These are phyloP conservation scores for Trichoplax adhaerens DNA, from an alignment of 37 sponge, comb jelly and placozoan genomes.

Conservation along the genomic window DNA sequence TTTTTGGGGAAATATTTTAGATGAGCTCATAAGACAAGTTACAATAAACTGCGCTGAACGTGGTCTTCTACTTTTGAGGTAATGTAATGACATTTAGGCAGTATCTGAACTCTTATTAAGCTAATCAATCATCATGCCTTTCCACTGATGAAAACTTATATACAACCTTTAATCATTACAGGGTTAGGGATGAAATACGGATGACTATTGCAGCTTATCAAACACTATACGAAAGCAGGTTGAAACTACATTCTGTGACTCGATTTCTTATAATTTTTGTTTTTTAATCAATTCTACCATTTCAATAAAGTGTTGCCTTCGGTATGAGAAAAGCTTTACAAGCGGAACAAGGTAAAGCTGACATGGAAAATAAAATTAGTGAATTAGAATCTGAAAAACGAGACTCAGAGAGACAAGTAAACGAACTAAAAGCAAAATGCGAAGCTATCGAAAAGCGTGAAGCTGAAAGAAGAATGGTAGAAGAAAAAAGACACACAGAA, in stretches of 20 bases:
- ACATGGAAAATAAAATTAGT: constrained; percentile 65
- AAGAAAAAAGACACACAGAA: constrained; percentile 90
- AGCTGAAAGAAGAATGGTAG: constrained; percentile 68
- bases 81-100: neutral
- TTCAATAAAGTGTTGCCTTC: constrained; percentile 65
- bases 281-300: neutral
- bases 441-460: constrained; percentile 95
- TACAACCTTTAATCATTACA: constrained; percentile 5
- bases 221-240: constrained; percentile 96
- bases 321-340: constrained; percentile 93
- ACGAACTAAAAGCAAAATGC: constrained; percentile 67
- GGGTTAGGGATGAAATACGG: constrained; percentile 91
- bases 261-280: neutral
- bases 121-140: neutral
- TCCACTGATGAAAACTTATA: neutral
- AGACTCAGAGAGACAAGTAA: constrained; percentile 59
- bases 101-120: neutral
- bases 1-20: constrained; percentile 13
- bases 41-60: constrained; percentile 94
- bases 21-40: constrained; percentile 92
- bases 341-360: constrained; percentile 91
- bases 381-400: constrained; percentile 56
- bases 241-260: neutral
- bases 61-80: constrained; percentile 79
- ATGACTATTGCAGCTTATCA: constrained; percentile 99